Base-by-base conservation (phyloP, 2,888 invertebrate genomes). In the Antheraea yamamai region DNA sequence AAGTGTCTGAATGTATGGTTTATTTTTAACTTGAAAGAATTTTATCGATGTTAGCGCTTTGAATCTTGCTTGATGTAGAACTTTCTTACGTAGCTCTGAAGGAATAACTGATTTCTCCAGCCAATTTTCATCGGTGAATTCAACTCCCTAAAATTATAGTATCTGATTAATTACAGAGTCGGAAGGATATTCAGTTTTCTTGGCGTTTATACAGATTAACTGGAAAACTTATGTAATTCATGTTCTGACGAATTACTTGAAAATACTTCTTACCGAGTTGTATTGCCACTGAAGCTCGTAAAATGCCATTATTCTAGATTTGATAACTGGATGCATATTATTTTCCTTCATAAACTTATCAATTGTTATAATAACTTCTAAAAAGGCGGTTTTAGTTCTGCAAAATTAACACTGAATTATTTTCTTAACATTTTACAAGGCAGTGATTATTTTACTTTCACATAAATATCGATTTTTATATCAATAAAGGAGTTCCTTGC, bases 231-330 rank as follows among this genome's bases (percentile, higher is more conserved):
- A 7, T n/a, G 58, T n/a, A 58, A 58, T n/a, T 58, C 23, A 58
- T 10, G n/a, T 8, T n/a, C 18, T 20, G 58, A 58, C 4, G 58
- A 58, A 7, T 39, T 39, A 7, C 35, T 39, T 39, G 35, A 39
- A 4, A 39, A 39, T 39, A 58, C 23, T 61, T 66, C 75, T 85
- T 85, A 95, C 95, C 86, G 91, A 92, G 84, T 95, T 94, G 78
- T 95, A 95, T 77, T 92, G 91, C 95, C 95, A 95, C 78, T 95
- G 95, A 16, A 95, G 84, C 81, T 94, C 92, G 79, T 95, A 95
- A 81, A 95, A 95, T 4, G 93, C 89, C 90, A 92, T 92, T 75
- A 95, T 93, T 78, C 95, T 87, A 6, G 87, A 87, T 80, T 92
- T 91, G n/a, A 95, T 94, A 1, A 91, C 87, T 76, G 86, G 84